Evolutionary conservation across 2,797 vertebrate species (phyloP), one percentile per base, ranked within the genome.

Genomic region (Muscicapa comitata): DNA sequence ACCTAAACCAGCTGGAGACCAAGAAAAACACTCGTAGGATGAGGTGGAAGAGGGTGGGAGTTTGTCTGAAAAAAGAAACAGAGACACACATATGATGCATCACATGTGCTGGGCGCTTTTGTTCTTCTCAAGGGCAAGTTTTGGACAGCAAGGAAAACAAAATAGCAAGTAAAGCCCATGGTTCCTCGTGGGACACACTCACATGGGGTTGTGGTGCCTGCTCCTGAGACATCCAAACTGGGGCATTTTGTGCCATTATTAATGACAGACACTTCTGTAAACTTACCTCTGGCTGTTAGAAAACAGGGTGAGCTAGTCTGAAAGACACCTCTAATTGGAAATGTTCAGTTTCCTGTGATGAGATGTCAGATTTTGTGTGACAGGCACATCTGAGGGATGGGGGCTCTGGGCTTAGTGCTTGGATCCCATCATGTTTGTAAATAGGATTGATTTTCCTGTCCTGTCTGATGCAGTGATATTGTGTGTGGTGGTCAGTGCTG

Each of bases 1-100:
- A 74, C 83, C 80, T 88, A 65, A 92, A 58, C 43, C 94, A 95
- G 83, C 94, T 86, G 92, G 76, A 82, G 58, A 65, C 86, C 76
- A 57, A 92, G 92, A 88, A 77, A 86, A 95, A 68, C 62, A 31
- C 83, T 40, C 5, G 35, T 94, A 29, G 92, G 94, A 81, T 33
- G 92, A 84, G 70, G 83, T 77, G 76, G 45, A 77, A 76, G 38
- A 81, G 42, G 74, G 86, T 92, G 93, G 94, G 90, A 90, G 92
- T 96, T 96, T 88, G 25, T 88, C 88, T 88, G 79, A 83, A 90
- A 85, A 84, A 84, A 87, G 89, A 86, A 90, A 37, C 7, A 6
- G 66, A 26, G 76, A 20, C 42, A 54, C 86, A 28, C 57, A 35
- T 12, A 24, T 65, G 92, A 63, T 84, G 45, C 43, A 48, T 95